phyloP scores from a whole-genome alignment of 2,888 invertebrate species.

The Cacoxenus indagator region DNA sequence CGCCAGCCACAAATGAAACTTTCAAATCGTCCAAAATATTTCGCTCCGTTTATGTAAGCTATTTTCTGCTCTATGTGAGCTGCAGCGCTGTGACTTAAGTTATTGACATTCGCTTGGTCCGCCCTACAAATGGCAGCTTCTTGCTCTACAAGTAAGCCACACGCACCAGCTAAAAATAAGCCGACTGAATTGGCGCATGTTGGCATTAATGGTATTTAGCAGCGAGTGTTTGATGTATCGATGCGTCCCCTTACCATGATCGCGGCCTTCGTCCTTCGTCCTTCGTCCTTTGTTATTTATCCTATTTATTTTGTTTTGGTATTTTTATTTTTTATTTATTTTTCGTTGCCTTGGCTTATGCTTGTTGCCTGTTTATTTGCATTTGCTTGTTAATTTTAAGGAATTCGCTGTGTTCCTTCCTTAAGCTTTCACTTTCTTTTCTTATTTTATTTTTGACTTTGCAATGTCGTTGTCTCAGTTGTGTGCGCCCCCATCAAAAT shows the following conservation, averaged over 20 bases:
- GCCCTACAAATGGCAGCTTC: neutral
- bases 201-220: slow-evolving; percentile 37
- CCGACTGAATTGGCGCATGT: slow-evolving; percentile 13
- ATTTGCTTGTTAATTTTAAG: slow-evolving; percentile 63
- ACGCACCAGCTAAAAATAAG: slow-evolving; percentile 58
- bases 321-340: neutral
- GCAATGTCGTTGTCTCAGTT: slow-evolving; percentile 56
- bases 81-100: slow-evolving; percentile 45
- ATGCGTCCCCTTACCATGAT: too few relatives aligned
- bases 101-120: slow-evolving; percentile 54
- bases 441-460: slow-evolving; percentile 37
- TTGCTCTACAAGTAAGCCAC: slow-evolving; percentile 14
- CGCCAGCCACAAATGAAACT: slow-evolving; percentile 29
- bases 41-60: slow-evolving; percentile 38
- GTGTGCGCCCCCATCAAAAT: slow-evolving; percentile 49
- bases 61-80: slow-evolving; percentile 18
- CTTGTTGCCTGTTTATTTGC: slow-evolving; percentile 52
- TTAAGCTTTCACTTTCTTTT: neutral
- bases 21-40: slow-evolving; percentile 36
- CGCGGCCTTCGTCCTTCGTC: slow-evolving; percentile 31
- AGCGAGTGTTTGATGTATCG: slow-evolving; percentile 30
- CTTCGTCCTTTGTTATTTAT: slow-evolving; percentile 54
- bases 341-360: neutral
- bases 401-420: slow-evolving; percentile 55
- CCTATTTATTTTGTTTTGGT: slow-evolving; percentile 56